Conservation (phyloP, 2,797 vertebrate species). For the Florisuga fusca region DNA sequence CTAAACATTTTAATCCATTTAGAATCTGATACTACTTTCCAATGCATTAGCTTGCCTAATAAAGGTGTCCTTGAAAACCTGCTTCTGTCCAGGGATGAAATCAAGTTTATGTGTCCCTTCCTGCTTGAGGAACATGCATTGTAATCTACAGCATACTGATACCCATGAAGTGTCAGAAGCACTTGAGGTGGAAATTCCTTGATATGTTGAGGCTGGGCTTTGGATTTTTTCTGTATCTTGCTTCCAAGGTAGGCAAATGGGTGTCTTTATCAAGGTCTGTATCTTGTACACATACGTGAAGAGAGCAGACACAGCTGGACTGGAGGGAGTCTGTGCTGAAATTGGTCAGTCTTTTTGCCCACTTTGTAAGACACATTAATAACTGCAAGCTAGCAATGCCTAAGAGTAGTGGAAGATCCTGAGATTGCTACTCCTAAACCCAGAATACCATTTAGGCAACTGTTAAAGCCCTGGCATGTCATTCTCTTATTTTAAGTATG, state of each 20-base stretch:
- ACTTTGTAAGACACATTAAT: neutral
- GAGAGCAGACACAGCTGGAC: neutral
- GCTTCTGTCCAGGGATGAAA: neutral
- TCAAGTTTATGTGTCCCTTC: neutral
- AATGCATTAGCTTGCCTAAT: neutral
- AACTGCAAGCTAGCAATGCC: neutral
- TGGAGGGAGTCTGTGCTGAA: neutral
- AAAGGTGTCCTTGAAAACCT: neutral
- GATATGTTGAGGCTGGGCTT: neutral
- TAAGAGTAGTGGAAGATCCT: neutral
- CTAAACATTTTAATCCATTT: neutral
- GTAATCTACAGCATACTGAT: neutral
- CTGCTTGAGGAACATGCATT: neutral
- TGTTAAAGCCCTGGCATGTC: neutral
- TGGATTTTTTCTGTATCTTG: neutral
- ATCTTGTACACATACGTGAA: neutral
- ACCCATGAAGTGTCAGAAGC: neutral
- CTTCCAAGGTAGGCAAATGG: neutral
- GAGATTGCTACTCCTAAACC: neutral
- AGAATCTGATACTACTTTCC: neutral
- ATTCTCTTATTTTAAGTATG: neutral
- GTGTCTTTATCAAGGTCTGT: neutral
- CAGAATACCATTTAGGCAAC: neutral
- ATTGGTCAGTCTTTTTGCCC: neutral
- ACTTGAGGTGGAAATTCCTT: neutral